Evolutionary conservation across 2,797 vertebrate species (phyloP).

Genomic region (Onychomys leucogaster): DNA sequence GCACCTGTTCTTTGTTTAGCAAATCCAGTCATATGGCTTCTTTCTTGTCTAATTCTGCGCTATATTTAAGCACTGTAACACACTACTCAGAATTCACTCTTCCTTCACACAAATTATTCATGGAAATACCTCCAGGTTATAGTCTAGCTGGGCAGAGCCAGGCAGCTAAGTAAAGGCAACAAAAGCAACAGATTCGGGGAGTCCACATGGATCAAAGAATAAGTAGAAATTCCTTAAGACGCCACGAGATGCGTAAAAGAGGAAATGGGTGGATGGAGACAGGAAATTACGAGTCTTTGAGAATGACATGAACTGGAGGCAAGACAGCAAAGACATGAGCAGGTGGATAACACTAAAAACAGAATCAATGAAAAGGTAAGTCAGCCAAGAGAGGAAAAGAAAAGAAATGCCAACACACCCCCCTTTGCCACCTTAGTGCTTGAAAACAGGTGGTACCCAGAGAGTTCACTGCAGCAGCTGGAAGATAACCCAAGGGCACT

Average conservation of each 20-base stretch:
- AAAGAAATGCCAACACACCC: not conserved
- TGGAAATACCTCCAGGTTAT: not conserved
- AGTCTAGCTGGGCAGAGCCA: not conserved
- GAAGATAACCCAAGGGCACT: not conserved
- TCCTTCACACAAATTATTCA: slow-evolving; percentile 22
- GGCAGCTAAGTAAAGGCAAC: not conserved
- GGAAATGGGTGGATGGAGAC: not conserved
- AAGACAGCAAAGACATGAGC: not conserved
- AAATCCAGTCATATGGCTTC: slow-evolving; percentile 20
- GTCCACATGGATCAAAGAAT: not conserved
- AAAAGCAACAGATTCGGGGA: not conserved
- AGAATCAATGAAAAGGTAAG: not conserved
- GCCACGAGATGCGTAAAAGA: not conserved
- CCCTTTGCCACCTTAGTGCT: not conserved
- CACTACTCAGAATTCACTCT: not conserved
- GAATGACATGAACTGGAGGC: not conserved
- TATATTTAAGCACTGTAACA: not conserved
- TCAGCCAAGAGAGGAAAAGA: not conserved
- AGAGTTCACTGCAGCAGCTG: not conserved
- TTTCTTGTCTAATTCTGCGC: not conserved
- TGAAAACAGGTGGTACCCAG: not conserved
- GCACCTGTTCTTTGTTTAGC: not conserved
- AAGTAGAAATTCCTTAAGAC: slow-evolving; percentile 23
- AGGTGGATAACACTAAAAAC: not conserved
- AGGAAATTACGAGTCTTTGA: not conserved